Conservation (phyloP, 2,113 vertebrate genomes). For the Daubentonia madagascariensis region DNA sequence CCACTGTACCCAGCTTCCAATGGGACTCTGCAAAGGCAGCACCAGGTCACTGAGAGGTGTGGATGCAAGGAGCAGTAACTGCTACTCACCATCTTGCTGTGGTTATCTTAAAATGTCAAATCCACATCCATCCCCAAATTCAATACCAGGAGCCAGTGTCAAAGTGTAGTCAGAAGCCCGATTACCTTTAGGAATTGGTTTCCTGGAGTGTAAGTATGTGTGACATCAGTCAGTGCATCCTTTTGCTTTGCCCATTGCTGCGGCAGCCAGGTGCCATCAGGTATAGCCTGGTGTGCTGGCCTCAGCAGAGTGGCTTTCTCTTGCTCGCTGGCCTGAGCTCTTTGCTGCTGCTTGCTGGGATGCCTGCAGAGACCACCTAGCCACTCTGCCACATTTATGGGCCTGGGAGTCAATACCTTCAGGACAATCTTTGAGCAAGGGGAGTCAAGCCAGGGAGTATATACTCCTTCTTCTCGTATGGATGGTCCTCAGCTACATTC, state of each 20-base stretch:
- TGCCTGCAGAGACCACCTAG: background rate
- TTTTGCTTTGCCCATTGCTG: background rate
- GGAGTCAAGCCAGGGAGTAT: background rate
- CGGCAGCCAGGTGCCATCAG: background rate
- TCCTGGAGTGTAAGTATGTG: background rate
- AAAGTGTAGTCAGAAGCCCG: background rate
- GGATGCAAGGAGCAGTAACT: slow-evolving; percentile 15
- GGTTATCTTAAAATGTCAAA: slow-evolving; percentile 68
- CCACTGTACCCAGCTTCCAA: background rate
- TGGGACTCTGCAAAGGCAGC: slow-evolving; percentile 41
- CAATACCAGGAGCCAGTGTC: background rate
- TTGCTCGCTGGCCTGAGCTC: background rate
- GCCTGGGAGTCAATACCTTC: background rate
- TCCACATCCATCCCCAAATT: slow-evolving; percentile 42
- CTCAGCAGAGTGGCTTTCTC: background rate
- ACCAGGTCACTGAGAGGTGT: background rate
- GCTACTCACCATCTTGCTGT: slow-evolving; percentile 55
- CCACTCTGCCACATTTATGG: background rate
- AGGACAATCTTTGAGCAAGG: background rate
- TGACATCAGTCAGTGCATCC: background rate
- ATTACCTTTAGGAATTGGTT: background rate
- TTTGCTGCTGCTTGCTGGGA: background rate
- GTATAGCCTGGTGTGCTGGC: rapidly evolving
- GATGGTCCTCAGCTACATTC: background rate
- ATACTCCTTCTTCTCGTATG: background rate